These are phyloP conservation scores for Euschistus heros DNA, from an alignment of 1,140 invertebrate species.

Conservation along the genomic window DNA sequence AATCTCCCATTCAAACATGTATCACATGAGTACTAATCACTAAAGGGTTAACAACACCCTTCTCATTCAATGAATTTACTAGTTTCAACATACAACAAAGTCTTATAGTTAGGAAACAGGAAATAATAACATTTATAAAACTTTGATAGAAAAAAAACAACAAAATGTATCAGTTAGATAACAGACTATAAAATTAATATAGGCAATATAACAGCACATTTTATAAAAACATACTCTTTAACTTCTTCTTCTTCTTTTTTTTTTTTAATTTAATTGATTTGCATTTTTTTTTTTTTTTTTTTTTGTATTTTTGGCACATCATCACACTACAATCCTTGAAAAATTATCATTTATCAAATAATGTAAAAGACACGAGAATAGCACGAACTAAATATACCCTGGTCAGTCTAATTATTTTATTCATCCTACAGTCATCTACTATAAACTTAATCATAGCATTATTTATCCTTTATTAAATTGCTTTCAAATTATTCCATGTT, in stretches of 20 bases:
- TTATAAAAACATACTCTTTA: too few species aligned
- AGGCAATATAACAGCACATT: slow-evolving; percentile 11
- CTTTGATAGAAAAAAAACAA: neutral
- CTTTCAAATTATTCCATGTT: neutral
- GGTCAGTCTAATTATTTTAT: neutral
- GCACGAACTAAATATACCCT: slow-evolving; percentile 13
- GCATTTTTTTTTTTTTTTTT: neutral
- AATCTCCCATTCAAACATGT: slow-evolving; percentile 11
- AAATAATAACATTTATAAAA: slow-evolving; percentile 17
- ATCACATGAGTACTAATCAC: slow-evolving; percentile 20
- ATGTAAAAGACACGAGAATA: neutral
- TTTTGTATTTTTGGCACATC: slow-evolving; percentile 9
- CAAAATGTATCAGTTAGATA: neutral
- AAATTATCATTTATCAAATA: neutral
- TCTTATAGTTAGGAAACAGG: slow-evolving; percentile 9
- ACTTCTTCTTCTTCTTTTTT: too few species aligned
- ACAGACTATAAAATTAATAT: slow-evolving; percentile 6
- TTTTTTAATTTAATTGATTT: too few species aligned
- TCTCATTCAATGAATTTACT: slow-evolving; percentile 20
- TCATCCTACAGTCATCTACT: too few species aligned
- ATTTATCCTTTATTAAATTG: too few species aligned
- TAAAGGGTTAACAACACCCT: slow-evolving; percentile 10
- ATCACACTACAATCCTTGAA: neutral
- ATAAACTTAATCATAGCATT: too few species aligned
- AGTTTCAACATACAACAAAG: slow-evolving; percentile 17